Evolutionary conservation across 2,888 invertebrate species (phyloP).

Genomic region (Busseola fusca): DNA sequence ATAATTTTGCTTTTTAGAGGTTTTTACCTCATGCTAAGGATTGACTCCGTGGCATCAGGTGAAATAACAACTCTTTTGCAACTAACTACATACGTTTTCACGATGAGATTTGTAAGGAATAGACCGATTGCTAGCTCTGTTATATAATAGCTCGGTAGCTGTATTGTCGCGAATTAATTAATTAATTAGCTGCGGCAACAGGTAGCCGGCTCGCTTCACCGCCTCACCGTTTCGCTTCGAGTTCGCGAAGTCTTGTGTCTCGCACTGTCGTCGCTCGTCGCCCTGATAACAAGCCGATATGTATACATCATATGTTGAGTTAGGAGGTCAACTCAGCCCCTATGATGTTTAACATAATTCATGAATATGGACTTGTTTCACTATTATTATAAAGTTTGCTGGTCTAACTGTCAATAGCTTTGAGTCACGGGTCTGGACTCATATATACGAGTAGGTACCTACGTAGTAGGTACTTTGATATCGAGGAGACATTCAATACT

Average conservation of each 20-base stretch:
- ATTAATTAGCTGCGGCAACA: slow-evolving; percentile 38
- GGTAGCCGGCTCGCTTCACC: slow-evolving; percentile 29
- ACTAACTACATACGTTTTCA: neutral
- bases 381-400: neutral
- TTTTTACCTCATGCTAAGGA: neutral
- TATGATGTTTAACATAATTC: neutral
- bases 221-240: neutral
- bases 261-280: neutral
- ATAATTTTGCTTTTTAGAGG: too few species aligned
- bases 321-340: neutral
- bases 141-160: neutral
- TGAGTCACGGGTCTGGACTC: neutral
- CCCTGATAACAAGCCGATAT: neutral
- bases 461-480: neutral
- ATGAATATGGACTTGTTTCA: slow-evolving; percentile 14
- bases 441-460: neutral
- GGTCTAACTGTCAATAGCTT: neutral
- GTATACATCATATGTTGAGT: slow-evolving; percentile 5
- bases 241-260: neutral
- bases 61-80: neutral
- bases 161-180: slow-evolving; percentile 7
- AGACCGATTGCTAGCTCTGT: too few species aligned
- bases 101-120: neutral
- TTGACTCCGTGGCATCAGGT: neutral
- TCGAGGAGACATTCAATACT: neutral